These are phyloP conservation scores for Orgyia antiqua DNA, from an alignment of 2,888 invertebrate genomes.

Conservation along the genomic window DNA sequence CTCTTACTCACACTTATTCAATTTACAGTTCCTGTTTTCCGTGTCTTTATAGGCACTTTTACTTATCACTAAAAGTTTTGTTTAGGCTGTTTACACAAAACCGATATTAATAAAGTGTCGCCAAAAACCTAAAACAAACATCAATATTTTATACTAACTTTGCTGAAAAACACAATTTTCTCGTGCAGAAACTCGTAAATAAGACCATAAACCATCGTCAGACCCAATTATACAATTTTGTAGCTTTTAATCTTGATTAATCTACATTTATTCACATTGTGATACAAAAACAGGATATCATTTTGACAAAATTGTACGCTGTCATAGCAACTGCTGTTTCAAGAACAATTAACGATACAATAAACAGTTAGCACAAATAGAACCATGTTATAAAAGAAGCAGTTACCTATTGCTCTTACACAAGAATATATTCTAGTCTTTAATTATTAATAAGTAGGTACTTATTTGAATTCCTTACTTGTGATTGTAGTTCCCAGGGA, in stretches of 20 bases:
- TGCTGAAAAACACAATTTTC: slow-evolving; percentile 48
- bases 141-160: slow-evolving; percentile 50
- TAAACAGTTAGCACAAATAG: no score
- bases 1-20: no score
- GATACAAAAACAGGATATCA: slow-evolving; percentile 24
- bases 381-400: no score
- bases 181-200: slow-evolving; percentile 54
- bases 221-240: slow-evolving; percentile 59
- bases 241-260: slow-evolving; percentile 62
- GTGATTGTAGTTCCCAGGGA: slow-evolving; percentile 44
- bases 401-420: no score
- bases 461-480: no score
- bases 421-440: no score
- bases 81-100: slow-evolving; percentile 39
- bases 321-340: neutral
- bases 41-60: no score
- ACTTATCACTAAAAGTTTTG: no score
- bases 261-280: slow-evolving; percentile 33
- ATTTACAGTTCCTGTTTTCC: no score
- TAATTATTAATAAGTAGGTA: no score
- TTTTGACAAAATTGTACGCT: slow-evolving; percentile 9
- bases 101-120: slow-evolving; percentile 42
- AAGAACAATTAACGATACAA: neutral
- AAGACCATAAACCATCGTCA: slow-evolving; percentile 53
- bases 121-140: slow-evolving; percentile 50